These are phyloP conservation scores for Sebastes glaucus DNA, from an alignment of 2,797 vertebrate genomes.

Conservation along the genomic window DNA sequence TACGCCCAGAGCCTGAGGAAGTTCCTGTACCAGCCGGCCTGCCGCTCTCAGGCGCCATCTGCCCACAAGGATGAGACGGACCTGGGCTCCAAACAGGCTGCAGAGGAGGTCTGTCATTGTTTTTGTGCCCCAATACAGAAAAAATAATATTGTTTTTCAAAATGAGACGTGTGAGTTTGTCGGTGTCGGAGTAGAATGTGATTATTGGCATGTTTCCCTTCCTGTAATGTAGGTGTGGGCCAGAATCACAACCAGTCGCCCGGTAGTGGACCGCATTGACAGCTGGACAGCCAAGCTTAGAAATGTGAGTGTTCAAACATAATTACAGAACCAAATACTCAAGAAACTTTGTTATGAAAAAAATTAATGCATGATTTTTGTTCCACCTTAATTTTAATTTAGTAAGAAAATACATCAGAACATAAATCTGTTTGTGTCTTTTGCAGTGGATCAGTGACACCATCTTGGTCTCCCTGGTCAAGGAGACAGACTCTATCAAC, in stretches of 20 bases:
- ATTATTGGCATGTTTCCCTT: not conserved
- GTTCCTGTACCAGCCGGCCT: slow-evolving; percentile 95
- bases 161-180: not conserved
- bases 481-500: slow-evolving; percentile 93
- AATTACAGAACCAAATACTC: not conserved
- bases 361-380: not conserved
- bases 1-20: slow-evolving; percentile 93
- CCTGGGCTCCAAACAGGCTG: slow-evolving; percentile 94
- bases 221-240: slow-evolving; percentile 89
- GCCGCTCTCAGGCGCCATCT: slow-evolving; percentile 92
- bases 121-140: not conserved
- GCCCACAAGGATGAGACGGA: slow-evolving; percentile 96
- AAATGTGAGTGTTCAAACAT: slow-evolving; percentile 84
- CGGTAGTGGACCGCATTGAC: slow-evolving; percentile 89
- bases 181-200: not conserved
- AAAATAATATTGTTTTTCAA: not conserved
- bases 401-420: not conserved
- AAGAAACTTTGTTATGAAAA: not conserved
- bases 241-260: slow-evolving; percentile 90
- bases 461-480: slow-evolving; percentile 92
- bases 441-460: slow-evolving; percentile 97
- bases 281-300: slow-evolving; percentile 96
- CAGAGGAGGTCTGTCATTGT: slow-evolving; percentile 88
- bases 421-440: slow-evolving; percentile 1
- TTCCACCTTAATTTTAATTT: not conserved